A percentile compares a stretch with the other conserved stretches of the same genome.
Conservation (phyloP, 2,797 vertebrate species). For the Psittacula echo region DNA sequence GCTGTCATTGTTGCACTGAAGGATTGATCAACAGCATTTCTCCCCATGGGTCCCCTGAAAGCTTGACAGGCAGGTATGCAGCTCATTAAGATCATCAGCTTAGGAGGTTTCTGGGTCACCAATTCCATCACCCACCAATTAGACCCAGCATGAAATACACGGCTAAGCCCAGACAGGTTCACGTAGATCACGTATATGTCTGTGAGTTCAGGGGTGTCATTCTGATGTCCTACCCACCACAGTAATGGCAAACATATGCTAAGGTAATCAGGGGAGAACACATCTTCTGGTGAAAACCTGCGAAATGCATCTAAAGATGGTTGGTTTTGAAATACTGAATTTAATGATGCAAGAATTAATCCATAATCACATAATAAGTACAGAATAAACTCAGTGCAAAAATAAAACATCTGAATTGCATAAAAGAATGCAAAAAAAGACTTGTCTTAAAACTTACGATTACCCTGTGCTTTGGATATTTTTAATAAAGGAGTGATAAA, state of each 20-base stretch:
- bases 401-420: neutral
- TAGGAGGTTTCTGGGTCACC: neutral
- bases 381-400: neutral
- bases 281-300: neutral
- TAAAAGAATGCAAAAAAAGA: neutral
- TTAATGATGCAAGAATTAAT: neutral
- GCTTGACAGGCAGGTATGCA: neutral
- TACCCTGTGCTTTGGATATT: neutral
- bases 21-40: neutral
- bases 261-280: neutral
- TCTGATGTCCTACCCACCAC: neutral
- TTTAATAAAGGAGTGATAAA: neutral
- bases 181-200: neutral
- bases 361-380: neutral
- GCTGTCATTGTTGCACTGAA: neutral
- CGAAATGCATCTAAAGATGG: neutral
- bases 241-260: neutral
- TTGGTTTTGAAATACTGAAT: neutral
- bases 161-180: neutral
- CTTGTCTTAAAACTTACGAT: neutral
- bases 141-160: neutral
- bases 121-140: neutral
- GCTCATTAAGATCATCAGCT: neutral
- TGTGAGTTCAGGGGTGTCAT: neutral
- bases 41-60: neutral